A percentile compares a stretch with the other conserved stretches of the same genome.
Conservation (phyloP, 2,888 invertebrate genomes). For the Caenorhabditis doughertyi region DNA sequence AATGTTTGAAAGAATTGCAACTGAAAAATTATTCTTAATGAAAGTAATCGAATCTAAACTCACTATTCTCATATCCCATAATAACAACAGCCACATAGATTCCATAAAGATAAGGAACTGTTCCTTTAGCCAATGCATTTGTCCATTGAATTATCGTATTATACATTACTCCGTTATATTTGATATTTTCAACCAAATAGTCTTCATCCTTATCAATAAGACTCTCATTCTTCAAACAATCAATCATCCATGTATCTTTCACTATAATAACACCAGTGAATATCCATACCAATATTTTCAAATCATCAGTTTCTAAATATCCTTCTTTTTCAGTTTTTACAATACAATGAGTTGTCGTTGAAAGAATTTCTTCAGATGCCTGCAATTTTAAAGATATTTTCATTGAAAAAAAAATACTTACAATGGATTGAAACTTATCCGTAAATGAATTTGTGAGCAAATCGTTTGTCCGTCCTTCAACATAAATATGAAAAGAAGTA, state of each 20-base stretch:
- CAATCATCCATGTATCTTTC: conserved; percentile 35
- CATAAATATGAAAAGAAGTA: conserved; percentile 29
- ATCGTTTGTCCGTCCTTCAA: conserved; percentile 24
- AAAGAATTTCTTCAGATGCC: conserved; percentile 12
- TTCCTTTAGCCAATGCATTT: conserved; percentile 38
- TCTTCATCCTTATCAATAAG: conserved; percentile 11
- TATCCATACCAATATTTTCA: conserved; percentile 11
- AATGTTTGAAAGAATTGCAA: neutral
- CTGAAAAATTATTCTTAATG: neutral
- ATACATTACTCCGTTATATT: conserved; percentile 25
- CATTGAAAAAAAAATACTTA: neutral
- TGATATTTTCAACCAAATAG: conserved; percentile 33
- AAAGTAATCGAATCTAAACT: neutral
- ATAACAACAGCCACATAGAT: conserved; percentile 31
- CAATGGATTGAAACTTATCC: conserved; percentile 14
- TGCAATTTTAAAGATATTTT: neutral
- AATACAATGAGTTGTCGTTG: conserved; percentile 25
- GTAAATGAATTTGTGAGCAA: conserved; percentile 4
- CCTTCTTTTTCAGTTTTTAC: conserved; percentile 1
- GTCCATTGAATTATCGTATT: conserved; percentile 41
- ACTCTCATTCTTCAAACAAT: conserved; percentile 25
- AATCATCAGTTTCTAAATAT: conserved; percentile 22
- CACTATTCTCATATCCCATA: conserved; percentile 18
- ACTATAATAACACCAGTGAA: conserved; percentile 49
- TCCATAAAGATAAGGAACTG: conserved; percentile 34